Conservation (phyloP, 2,888 invertebrate genomes). For the Drosophila mayaguana region DNA sequence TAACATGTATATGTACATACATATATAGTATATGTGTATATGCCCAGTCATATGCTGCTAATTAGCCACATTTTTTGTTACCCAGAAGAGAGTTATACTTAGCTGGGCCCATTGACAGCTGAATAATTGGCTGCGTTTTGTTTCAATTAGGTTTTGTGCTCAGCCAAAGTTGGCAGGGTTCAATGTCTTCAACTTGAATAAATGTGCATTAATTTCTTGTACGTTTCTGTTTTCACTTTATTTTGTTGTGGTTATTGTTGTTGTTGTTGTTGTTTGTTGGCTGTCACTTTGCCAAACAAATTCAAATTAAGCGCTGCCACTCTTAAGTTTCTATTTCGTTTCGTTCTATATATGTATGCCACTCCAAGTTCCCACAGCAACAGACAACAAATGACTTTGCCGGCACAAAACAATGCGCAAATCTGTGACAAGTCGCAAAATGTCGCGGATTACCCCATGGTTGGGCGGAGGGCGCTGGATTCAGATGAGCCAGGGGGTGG, state of each 20-base stretch:
- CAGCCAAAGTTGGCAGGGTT: slow-evolving; percentile 6
- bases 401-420: slow-evolving; percentile 55
- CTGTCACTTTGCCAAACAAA: slow-evolving; percentile 60
- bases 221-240: neutral
- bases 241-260: neutral
- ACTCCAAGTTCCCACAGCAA: slow-evolving; percentile 47
- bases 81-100: neutral
- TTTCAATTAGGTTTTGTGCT: slow-evolving; percentile 38
- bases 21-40: neutral
- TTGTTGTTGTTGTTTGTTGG: slow-evolving; percentile 2
- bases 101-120: slow-evolving; percentile 10
- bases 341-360: slow-evolving; percentile 16
- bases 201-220: slow-evolving; percentile 39
- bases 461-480: neutral
- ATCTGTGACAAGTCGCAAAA: slow-evolving; percentile 64
- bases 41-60: neutral
- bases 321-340: slow-evolving; percentile 30
- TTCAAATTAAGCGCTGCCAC: slow-evolving; percentile 64
- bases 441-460: slow-evolving; percentile 65
- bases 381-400: slow-evolving; percentile 51
- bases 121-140: slow-evolving; percentile 18
- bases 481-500: neutral
- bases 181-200: slow-evolving; percentile 27
- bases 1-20: neutral
- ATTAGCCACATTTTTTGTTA: neutral